phyloP scores from a whole-genome alignment of 2,888 invertebrate species.

The Noctua pronuba region DNA sequence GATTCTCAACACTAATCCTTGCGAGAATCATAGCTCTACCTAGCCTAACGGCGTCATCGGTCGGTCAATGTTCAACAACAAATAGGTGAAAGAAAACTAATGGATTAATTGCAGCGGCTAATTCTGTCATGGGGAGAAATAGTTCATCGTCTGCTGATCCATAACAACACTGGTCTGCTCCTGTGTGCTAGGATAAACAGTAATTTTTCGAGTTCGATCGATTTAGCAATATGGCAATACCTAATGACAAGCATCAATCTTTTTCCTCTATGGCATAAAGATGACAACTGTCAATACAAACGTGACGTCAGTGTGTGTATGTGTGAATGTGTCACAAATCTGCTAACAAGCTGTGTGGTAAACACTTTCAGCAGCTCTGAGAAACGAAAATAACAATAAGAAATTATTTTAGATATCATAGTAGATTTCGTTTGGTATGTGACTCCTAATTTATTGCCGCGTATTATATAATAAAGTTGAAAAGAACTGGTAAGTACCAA shows the following conservation, averaged over 20 bases:
- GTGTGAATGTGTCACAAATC: conserved; percentile 4
- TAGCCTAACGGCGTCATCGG: background rate
- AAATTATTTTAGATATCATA: background rate
- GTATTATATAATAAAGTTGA: background rate
- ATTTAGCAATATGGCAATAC: background rate
- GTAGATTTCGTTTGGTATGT: background rate
- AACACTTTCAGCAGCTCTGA: background rate
- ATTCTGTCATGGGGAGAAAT: background rate
- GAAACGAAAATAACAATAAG: background rate
- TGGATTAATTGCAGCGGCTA: background rate
- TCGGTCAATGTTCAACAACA: background rate
- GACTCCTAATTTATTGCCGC: background rate
- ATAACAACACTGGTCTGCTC: too few species aligned
- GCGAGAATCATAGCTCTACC: background rate
- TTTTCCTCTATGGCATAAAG: background rate
- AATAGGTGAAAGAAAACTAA: background rate
- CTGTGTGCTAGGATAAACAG: background rate
- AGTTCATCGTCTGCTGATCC: background rate
- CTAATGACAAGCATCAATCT: background rate
- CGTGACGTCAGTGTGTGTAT: background rate
- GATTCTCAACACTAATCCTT: background rate
- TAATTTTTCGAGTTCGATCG: background rate
- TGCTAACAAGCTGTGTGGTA: background rate
- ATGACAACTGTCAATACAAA: background rate
- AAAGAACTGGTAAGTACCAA: background rate